These are phyloP conservation scores for Abramis brama DNA, from an alignment of 2,113 vertebrate genomes.

Conservation along the genomic window DNA sequence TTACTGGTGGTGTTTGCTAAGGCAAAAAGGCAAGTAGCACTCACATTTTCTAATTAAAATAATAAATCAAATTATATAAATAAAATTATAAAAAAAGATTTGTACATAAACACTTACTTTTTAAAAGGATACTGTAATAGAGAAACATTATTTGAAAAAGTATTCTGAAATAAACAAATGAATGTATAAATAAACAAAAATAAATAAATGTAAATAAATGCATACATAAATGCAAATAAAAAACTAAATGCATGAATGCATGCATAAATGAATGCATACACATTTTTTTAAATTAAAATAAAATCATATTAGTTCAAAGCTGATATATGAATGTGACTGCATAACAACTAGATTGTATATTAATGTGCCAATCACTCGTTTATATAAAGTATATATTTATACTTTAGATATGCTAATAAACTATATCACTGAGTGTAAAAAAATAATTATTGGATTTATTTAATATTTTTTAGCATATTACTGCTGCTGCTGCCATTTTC, in stretches of 20 bases:
- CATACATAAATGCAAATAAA: not conserved
- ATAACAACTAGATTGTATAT: not conserved
- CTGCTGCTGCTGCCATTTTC: conserved; percentile 1
- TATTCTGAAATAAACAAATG: too few species aligned
- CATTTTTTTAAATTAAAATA: not conserved
- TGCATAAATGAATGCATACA: too few species aligned
- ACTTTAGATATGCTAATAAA: not conserved
- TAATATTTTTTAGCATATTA: not conserved
- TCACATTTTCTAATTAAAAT: too few species aligned
- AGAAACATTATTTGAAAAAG: too few species aligned
- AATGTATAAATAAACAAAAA: too few species aligned
- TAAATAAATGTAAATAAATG: not conserved
- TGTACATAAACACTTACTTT: too few species aligned
- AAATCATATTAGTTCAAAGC: not conserved
- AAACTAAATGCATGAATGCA: not conserved
- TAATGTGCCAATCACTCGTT: not conserved
- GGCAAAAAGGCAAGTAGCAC: too few species aligned
- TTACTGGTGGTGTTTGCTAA: not conserved
- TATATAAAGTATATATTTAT: not conserved
- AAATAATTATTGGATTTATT: not conserved
- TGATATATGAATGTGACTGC: not conserved
- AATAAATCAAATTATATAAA: too few species aligned
- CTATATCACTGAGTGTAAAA: not conserved
- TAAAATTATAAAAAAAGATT: too few species aligned
- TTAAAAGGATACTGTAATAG: too few species aligned